Conservation (phyloP, 1,140 invertebrate genomes). For the Drosophila sucinea region DNA sequence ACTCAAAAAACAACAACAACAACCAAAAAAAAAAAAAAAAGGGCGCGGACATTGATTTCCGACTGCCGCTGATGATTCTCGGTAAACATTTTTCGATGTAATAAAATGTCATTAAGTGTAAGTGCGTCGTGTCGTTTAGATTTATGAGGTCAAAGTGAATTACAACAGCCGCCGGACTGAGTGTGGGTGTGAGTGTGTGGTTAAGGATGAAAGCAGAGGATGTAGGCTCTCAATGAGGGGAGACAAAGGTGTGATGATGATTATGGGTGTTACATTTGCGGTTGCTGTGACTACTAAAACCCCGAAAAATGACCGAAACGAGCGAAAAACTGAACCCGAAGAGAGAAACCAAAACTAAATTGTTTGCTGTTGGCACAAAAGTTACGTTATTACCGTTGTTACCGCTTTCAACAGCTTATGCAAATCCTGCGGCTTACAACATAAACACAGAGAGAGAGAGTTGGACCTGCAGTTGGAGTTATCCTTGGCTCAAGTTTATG, state of each 20-base stretch:
- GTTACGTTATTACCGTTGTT: slow-evolving; percentile 67
- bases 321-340: not conserved
- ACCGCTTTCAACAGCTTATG: slow-evolving; percentile 45
- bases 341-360: slow-evolving; percentile 21
- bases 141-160: slow-evolving; percentile 60
- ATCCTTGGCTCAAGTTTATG: not conserved
- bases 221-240: not conserved
- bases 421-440: slow-evolving; percentile 32
- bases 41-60: slow-evolving; percentile 15
- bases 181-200: slow-evolving; percentile 14
- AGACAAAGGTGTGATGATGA: slow-evolving; percentile 6
- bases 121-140: slow-evolving; percentile 55
- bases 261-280: slow-evolving; percentile 32
- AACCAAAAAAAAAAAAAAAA: too few relatives aligned
- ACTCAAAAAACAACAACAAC: not conserved
- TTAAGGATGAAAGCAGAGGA: not conserved
- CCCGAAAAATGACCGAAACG: not conserved
- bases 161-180: slow-evolving; percentile 3
- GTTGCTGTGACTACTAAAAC: slow-evolving; percentile 33
- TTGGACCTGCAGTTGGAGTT: not conserved
- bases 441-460: not conserved
- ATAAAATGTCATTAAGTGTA: slow-evolving; percentile 75
- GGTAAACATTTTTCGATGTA: slow-evolving; percentile 55
- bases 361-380: slow-evolving; percentile 34
- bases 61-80: slow-evolving; percentile 29